phyloP scores from a whole-genome alignment of 2,797 vertebrate species.

The Sebastolobus altivelis region DNA sequence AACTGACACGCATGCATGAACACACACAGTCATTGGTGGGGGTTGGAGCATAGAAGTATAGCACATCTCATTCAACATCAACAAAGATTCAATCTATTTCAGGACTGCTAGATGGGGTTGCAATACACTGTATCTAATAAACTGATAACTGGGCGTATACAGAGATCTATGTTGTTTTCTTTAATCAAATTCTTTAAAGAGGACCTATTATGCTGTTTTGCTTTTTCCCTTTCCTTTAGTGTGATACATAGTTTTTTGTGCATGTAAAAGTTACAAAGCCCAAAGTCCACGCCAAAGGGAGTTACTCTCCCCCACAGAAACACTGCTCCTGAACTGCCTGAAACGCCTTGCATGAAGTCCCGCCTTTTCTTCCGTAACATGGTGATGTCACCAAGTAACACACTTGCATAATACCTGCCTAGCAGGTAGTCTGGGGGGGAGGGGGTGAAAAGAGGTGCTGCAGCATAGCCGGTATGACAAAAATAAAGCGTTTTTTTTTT shows the following conservation, averaged over 20 bases:
- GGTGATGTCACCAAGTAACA: neutral
- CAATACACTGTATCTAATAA: neutral
- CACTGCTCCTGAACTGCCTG: neutral
- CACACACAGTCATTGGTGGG: conserved; percentile 9
- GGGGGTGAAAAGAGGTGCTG: neutral
- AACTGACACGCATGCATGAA: conserved; percentile 32
- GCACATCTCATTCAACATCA: neutral
- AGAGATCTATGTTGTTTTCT: neutral
- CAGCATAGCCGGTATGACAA: neutral
- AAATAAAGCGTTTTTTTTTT: neutral
- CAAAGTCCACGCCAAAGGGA: no score
- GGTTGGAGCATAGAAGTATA: neutral
- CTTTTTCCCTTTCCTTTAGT: no score
- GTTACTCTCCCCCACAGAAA: no score
- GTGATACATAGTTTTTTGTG: neutral
- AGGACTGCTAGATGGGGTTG: neutral
- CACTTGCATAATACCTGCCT: neutral
- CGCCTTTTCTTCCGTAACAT: neutral
- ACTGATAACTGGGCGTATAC: neutral
- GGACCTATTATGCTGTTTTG: neutral
- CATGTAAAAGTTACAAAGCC: neutral
- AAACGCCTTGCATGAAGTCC: neutral
- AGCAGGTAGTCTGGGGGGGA: neutral
- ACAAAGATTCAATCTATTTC: neutral
- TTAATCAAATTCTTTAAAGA: neutral